Evolutionary conservation across 2,888 invertebrate genomes (phyloP).

Genomic region (Spialia ferax): DNA sequence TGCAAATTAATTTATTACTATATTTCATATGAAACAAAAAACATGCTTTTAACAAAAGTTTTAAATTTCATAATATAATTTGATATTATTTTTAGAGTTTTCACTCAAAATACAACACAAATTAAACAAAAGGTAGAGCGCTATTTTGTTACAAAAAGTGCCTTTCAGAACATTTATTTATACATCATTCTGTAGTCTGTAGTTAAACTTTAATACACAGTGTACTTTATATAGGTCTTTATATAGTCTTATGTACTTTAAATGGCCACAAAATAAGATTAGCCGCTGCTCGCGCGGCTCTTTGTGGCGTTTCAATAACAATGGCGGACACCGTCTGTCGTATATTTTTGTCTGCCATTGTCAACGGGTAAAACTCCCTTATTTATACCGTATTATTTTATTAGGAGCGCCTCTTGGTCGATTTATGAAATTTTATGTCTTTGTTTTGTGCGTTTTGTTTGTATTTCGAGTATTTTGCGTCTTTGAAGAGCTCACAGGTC

Average conservation of each 20-base stretch:
- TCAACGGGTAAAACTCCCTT: neutral
- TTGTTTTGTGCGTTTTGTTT: neutral
- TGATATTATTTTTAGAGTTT: too few relatives aligned
- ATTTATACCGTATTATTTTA: neutral
- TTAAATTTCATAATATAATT: too few relatives aligned
- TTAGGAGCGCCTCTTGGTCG: neutral
- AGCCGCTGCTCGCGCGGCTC: slow-evolving; percentile 8
- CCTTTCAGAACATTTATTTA: neutral
- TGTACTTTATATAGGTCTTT: slow-evolving; percentile 8
- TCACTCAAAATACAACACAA: too few relatives aligned
- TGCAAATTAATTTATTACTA: too few relatives aligned
- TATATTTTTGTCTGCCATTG: slow-evolving; percentile 7
- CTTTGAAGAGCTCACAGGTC: neutral
- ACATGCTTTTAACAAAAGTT: too few relatives aligned
- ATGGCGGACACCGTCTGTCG: slow-evolving; percentile 1
- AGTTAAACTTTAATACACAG: neutral
- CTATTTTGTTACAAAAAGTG: neutral
- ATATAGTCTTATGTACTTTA: too few relatives aligned
- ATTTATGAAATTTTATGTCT: slow-evolving; percentile 1
- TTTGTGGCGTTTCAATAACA: neutral
- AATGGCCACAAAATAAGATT: slow-evolving; percentile 33
- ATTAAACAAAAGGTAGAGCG: neutral
- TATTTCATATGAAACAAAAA: too few relatives aligned
- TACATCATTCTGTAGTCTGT: neutral
- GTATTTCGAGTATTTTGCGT: neutral